These are phyloP conservation scores for Gyps fulvus DNA, from an alignment of 2,113 vertebrate species.

Conservation along the genomic window DNA sequence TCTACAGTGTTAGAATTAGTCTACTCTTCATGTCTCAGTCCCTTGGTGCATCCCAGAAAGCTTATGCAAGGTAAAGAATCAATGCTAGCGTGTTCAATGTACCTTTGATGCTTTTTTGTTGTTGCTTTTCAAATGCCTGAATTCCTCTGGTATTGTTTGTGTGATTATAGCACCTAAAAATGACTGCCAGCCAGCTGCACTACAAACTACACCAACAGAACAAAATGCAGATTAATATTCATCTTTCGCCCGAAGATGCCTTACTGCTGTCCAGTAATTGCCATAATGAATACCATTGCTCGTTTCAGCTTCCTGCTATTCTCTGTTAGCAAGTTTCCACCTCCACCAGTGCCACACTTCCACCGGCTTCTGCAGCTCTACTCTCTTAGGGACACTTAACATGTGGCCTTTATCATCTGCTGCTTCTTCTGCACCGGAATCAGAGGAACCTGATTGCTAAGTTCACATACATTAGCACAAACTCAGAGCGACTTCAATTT, in stretches of 20 bases:
- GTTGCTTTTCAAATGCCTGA: neutral
- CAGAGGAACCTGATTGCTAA: rapidly evolving
- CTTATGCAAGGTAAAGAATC: neutral
- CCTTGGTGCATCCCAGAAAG: neutral
- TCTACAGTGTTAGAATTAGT: neutral
- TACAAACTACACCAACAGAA: neutral
- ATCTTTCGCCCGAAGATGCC: neutral
- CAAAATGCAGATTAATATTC: neutral
- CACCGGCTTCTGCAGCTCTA: neutral
- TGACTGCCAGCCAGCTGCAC: neutral
- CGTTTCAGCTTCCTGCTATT: neutral
- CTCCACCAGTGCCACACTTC: neutral
- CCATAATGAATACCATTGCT: neutral
- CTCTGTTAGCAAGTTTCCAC: neutral
- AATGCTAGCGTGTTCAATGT: neutral
- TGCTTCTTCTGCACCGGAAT: neutral
- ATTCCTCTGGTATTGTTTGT: neutral
- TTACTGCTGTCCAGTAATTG: neutral
- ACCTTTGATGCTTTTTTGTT: neutral
- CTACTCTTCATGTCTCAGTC: neutral
- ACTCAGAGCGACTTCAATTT: neutral
- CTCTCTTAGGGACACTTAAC: neutral
- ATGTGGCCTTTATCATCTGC: rapidly evolving
- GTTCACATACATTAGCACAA: neutral
- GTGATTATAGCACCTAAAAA: neutral